Percentiles rank a stretch among this genome's conserved stretches.
Evolutionary conservation across 2,797 vertebrate genomes (phyloP).

Genomic region (Anguilla anguilla): DNA sequence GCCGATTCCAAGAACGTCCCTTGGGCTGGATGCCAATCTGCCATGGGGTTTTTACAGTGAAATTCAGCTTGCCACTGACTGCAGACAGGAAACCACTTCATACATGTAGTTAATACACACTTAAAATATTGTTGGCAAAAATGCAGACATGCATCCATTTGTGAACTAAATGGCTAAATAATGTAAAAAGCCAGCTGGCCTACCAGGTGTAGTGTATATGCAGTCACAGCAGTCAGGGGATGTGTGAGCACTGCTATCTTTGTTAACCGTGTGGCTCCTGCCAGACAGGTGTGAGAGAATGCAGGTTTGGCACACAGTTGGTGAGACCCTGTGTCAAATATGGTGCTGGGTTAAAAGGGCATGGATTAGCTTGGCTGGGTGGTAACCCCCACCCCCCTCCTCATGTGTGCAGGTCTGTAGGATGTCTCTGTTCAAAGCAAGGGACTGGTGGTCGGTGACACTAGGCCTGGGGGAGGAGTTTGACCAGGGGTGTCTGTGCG

Average conservation of each 20-base stretch:
- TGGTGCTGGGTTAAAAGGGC: neutral
- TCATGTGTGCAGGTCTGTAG: conserved; percentile 62
- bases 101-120: no score
- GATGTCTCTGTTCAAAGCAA: conserved; percentile 98
- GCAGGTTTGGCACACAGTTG: neutral
- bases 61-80: no score
- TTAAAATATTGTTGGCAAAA: no score
- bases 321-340: neutral
- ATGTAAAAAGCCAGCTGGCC: neutral
- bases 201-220: neutral
- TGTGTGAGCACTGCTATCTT: neutral
- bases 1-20: no score
- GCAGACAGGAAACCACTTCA: no score
- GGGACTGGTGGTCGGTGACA: conserved; percentile 92
- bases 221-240: neutral
- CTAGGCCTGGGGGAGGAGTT: conserved; percentile 94
- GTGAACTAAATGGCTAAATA: neutral
- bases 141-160: neutral
- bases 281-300: neutral
- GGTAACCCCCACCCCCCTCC: conserved; percentile 8
- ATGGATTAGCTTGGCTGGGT: neutral
- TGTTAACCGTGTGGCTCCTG: neutral
- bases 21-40: neutral
- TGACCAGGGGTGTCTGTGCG: conserved; percentile 91
- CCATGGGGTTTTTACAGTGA: neutral